Conservation (phyloP, 2,797 vertebrate genomes). For the Artibeus lituratus region DNA sequence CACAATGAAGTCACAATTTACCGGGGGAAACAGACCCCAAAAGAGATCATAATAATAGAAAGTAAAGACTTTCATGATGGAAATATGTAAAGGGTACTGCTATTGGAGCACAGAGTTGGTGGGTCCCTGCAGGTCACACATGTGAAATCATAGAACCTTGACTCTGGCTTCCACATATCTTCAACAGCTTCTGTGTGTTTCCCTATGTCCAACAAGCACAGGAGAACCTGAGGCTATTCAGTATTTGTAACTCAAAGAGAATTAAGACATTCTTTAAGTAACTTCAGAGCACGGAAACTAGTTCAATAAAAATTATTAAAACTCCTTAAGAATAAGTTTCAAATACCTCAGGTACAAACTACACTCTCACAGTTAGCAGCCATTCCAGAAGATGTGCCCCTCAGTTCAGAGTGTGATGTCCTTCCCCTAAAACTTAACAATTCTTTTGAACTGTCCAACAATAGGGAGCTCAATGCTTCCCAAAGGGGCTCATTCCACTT, state of each 20-base stretch:
- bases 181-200: neutral
- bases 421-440: neutral
- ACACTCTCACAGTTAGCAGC: neutral
- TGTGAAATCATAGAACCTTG: neutral
- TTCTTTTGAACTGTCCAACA: neutral
- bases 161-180: neutral
- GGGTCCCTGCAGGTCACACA: neutral
- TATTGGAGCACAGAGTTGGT: neutral
- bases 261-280: neutral
- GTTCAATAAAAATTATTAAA: conserved; percentile 29
- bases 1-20: neutral
- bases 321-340: neutral
- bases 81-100: neutral
- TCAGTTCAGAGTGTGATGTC: neutral
- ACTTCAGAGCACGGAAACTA: neutral
- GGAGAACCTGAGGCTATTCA: neutral
- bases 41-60: neutral
- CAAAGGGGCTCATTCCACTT: neutral
- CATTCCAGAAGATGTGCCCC: neutral
- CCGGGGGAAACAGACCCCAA: neutral
- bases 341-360: neutral
- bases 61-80: neutral
- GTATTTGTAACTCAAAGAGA: neutral
- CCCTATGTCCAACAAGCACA: neutral
- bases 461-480: neutral